Evolutionary conservation across 2,113 vertebrate genomes (phyloP).

Genomic region (Mellivora capensis): DNA sequence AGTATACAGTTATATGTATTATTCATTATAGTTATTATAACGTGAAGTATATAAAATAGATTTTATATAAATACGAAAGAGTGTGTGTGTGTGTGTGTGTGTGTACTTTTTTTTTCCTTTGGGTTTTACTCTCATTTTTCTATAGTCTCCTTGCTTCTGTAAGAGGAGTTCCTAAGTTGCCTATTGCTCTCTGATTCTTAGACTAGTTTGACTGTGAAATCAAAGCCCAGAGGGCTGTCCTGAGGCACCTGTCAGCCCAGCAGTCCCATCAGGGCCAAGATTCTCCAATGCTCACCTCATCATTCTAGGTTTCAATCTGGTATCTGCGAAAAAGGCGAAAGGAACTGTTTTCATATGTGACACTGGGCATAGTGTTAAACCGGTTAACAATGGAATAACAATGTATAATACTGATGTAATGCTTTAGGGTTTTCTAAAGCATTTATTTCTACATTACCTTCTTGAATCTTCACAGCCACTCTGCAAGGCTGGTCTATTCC

Average conservation of each 20-base stretch:
- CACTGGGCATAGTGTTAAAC: not conserved
- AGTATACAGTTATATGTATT: not conserved
- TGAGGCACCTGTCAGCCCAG: not conserved
- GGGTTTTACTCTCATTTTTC: conserved; percentile 5
- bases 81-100: not conserved
- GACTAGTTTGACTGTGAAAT: not conserved
- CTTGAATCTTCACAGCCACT: not conserved
- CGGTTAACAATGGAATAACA: not conserved
- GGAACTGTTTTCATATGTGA: not conserved
- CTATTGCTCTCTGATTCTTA: not conserved
- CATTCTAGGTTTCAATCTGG: not conserved
- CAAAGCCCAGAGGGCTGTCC: not conserved
- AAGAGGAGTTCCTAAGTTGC: not conserved
- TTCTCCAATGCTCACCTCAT: not conserved
- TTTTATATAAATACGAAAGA: not conserved
- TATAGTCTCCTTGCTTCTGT: not conserved
- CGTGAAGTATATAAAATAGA: not conserved
- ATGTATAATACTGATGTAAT: not conserved
- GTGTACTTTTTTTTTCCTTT: not conserved
- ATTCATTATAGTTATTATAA: not conserved
- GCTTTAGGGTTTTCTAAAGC: not conserved
- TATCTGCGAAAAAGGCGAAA: not conserved
- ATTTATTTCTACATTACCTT: not conserved
- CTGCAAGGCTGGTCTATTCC: not conserved
- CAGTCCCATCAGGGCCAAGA: not conserved